Evolutionary conservation across 2,113 vertebrate species (phyloP).

Genomic region (Dromaius novaehollandiae): DNA sequence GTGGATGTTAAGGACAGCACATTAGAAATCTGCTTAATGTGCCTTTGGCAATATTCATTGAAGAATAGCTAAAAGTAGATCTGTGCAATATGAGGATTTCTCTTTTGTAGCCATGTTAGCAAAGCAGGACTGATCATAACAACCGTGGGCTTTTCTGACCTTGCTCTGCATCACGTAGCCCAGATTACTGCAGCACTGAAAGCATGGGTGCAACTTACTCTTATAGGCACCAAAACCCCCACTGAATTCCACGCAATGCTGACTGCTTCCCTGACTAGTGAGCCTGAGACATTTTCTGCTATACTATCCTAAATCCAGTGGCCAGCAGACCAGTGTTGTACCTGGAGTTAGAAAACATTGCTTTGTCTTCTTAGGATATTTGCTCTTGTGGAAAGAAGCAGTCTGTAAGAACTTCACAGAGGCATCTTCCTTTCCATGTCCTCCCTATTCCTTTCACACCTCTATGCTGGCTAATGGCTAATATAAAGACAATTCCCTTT

Average conservation of each 20-base stretch:
- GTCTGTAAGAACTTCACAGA: background rate
- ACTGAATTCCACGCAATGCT: background rate
- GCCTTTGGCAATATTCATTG: background rate
- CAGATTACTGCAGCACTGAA: background rate
- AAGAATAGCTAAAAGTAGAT: background rate
- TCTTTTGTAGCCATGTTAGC: rapidly evolving
- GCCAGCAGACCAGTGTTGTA: background rate
- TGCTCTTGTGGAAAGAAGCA: background rate
- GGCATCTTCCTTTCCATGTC: background rate
- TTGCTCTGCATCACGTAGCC: background rate
- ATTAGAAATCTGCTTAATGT: background rate
- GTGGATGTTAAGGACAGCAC: background rate
- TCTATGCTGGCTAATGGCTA: background rate
- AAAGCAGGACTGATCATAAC: background rate
- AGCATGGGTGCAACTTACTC: background rate
- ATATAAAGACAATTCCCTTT: background rate
- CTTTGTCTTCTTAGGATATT: background rate
- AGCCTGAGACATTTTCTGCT: background rate
- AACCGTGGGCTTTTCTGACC: background rate
- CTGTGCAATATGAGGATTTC: background rate
- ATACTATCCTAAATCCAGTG: background rate
- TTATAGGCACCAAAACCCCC: background rate
- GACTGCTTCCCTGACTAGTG: background rate
- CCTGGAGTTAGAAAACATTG: background rate
- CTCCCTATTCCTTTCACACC: background rate